Evolutionary conservation across 2,797 vertebrate species (phyloP).

Genomic region (Neostethus bicornis): DNA sequence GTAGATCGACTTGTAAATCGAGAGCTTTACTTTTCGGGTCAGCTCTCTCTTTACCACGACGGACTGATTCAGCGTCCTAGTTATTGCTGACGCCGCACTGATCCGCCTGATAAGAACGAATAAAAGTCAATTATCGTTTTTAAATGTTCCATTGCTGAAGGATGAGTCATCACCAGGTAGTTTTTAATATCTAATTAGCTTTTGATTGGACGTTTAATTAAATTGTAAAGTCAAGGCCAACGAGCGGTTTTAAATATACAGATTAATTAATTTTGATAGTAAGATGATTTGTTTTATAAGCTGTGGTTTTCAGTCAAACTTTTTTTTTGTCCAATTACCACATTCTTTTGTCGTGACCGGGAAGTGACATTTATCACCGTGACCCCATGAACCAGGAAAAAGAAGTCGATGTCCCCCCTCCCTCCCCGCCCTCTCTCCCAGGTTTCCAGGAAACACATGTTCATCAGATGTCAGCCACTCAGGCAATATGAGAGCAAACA

Average conservation of each 20-base stretch:
- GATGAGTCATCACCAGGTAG: slow-evolving; percentile 7
- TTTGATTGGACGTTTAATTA: slow-evolving; percentile 14
- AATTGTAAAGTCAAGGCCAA: slow-evolving; percentile 21
- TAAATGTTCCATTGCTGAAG: background rate
- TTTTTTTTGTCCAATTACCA: background rate
- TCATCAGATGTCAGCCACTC: slow-evolving; percentile 12
- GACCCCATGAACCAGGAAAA: background rate
- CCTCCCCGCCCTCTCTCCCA: too few species aligned
- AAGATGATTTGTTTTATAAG: too few species aligned
- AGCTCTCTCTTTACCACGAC: too few species aligned
- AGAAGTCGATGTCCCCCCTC: too few species aligned
- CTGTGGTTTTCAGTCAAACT: background rate
- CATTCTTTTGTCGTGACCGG: background rate
- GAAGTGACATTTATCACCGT: background rate
- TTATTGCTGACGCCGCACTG: too few species aligned
- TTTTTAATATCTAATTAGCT: slow-evolving; percentile 55
- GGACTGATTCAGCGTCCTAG: too few species aligned
- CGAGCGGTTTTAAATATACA: background rate
- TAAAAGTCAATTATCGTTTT: background rate
- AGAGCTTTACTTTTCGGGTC: too few species aligned
- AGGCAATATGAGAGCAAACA: background rate
- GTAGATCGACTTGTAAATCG: too few species aligned
- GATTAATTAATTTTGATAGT: slow-evolving; percentile 6
- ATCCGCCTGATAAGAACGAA: too few species aligned
- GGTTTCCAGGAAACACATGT: slow-evolving; percentile 13